Conservation (phyloP, 2,113 vertebrate species). For the Pelvicachromis taeniatus region DNA sequence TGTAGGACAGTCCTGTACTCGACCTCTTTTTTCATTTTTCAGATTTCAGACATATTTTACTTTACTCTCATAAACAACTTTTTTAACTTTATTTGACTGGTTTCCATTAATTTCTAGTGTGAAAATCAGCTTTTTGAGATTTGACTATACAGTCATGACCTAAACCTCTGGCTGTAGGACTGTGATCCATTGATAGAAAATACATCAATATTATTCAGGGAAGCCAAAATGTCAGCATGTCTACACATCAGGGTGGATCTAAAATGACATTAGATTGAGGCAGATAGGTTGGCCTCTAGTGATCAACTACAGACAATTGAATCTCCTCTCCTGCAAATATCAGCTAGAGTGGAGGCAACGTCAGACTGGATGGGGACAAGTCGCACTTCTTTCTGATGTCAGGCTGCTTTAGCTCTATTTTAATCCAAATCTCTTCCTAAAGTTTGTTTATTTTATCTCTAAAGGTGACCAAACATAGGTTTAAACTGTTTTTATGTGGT, state of each 20-base stretch:
- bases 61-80: neutral
- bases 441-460: neutral
- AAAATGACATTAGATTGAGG: neutral
- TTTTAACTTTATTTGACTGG: neutral
- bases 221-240: neutral
- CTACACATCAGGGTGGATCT: neutral
- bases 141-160: neutral
- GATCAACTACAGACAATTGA: neutral
- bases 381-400: neutral
- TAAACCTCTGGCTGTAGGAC: neutral
- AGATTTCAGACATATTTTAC: neutral
- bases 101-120: neutral
- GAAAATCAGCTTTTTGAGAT: neutral
- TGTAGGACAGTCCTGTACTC: neutral
- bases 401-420: neutral
- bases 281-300: neutral
- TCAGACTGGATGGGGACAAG: neutral
- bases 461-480: neutral
- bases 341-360: neutral
- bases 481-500: neutral
- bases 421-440: neutral
- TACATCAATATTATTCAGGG: neutral
- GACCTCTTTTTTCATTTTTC: neutral
- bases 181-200: neutral
- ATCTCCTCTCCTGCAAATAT: neutral